Conservation (phyloP, 92 coral and sea anemone genomes). For the Umimayanthus kanabou region DNA sequence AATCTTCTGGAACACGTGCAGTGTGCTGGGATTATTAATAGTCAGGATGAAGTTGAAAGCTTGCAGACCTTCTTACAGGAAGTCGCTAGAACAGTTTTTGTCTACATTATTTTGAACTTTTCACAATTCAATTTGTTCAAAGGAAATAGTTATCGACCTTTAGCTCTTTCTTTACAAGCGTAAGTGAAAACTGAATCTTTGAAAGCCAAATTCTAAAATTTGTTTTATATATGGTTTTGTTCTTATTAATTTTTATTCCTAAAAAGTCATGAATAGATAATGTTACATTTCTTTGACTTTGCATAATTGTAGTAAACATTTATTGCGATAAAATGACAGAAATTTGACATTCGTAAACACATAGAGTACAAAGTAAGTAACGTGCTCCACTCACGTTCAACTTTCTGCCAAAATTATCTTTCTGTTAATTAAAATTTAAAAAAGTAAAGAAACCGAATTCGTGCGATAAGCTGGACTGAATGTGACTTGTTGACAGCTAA, state of each 20-base stretch:
- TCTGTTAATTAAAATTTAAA: not conserved
- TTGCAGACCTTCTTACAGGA: not conserved
- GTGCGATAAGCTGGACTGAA: not conserved
- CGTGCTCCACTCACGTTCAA: conserved; percentile 1
- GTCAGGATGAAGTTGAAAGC: too few relatives aligned
- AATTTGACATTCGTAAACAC: conserved; percentile 25
- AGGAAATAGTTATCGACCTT: not conserved
- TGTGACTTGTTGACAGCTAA: not conserved
- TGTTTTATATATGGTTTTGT: not conserved
- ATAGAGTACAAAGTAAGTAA: conserved; percentile 9
- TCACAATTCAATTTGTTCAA: not conserved
- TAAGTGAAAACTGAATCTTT: not conserved
- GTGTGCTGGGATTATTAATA: not conserved
- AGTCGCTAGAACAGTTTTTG: not conserved
- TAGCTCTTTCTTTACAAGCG: not conserved
- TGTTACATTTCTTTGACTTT: conserved; percentile 32
- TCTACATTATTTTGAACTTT: not conserved
- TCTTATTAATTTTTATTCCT: conserved; percentile 16
- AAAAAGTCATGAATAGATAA: conserved; percentile 33
- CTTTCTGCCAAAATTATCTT: not conserved
- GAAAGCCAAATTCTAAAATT: not conserved
- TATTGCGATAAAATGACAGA: conserved; percentile 41
- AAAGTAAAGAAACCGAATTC: not conserved
- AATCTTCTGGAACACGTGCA: conserved; percentile 1
- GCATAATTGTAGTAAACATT: conserved; percentile 44